Conservation (phyloP, 2,888 invertebrate species). For the Lymantria monacha region DNA sequence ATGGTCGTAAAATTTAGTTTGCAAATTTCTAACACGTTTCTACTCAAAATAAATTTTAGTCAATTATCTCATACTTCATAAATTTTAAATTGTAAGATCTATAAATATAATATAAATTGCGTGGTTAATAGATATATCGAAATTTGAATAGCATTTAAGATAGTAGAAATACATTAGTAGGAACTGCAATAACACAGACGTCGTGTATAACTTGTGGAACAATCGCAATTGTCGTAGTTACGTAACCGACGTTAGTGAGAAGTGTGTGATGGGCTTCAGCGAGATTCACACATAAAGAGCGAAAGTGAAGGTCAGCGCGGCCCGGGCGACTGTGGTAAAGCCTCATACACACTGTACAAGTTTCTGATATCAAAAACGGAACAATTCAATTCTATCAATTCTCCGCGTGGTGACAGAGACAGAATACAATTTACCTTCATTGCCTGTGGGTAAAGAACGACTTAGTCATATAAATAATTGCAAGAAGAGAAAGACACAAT, state of each 20-base stretch:
- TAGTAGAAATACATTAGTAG: not conserved
- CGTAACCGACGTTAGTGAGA: constrained; percentile 20
- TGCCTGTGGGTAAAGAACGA: too few relatives aligned
- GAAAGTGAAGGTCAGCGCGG: constrained; percentile 59
- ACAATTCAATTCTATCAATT: too few relatives aligned
- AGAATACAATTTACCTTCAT: too few relatives aligned
- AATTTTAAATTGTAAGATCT: too few relatives aligned
- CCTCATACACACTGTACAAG: not conserved
- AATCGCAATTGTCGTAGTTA: constrained; percentile 26
- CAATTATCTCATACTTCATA: too few relatives aligned
- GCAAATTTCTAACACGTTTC: constrained; percentile 16
- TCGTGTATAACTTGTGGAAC: constrained; percentile 20
- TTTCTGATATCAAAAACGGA: too few relatives aligned
- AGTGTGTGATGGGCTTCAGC: constrained; percentile 35
- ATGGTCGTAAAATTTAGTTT: constrained; percentile 19
- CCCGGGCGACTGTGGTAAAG: constrained; percentile 14
- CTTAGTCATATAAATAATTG: too few relatives aligned
- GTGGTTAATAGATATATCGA: not conserved
- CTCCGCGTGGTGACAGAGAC: too few relatives aligned
- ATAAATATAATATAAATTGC: too few relatives aligned
- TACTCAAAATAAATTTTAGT: too few relatives aligned
- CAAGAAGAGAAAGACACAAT: too few relatives aligned
- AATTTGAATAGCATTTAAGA: not conserved
- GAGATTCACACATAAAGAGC: constrained; percentile 56
- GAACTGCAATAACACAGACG: not conserved